phyloP scores from a whole-genome alignment of 2,888 invertebrate species.

The Diarsia brunnea region DNA sequence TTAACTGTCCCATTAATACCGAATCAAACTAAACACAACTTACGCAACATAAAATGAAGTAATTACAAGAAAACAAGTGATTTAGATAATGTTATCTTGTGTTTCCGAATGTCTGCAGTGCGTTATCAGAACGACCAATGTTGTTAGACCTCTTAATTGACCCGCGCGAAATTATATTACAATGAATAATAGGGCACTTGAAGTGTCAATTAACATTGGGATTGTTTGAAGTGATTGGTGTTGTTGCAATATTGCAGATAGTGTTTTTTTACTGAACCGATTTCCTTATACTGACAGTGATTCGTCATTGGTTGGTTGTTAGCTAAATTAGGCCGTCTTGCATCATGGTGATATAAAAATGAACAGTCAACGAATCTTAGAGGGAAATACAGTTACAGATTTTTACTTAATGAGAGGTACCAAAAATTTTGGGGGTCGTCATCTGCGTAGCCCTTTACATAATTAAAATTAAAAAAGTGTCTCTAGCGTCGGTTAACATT shows the following conservation, averaged over 20 bases:
- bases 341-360: background rate
- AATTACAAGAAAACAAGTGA: constrained; percentile 82
- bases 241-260: constrained; percentile 40
- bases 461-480: background rate
- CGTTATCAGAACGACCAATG: constrained; percentile 66
- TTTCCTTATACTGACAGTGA: constrained; percentile 23
- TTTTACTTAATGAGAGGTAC: background rate
- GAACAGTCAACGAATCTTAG: background rate
- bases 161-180: constrained; percentile 55
- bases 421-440: background rate
- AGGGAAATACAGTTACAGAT: background rate
- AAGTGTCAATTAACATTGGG: constrained; percentile 49
- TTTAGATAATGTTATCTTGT: constrained; percentile 80
- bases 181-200: constrained; percentile 50
- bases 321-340: constrained; percentile 5
- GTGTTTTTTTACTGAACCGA: constrained; percentile 20
- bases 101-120: constrained; percentile 71
- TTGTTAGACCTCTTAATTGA: constrained; percentile 60
- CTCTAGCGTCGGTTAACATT: background rate
- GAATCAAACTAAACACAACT: constrained; percentile 63
- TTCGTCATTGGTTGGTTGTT: constrained; percentile 9
- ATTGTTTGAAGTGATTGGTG: constrained; percentile 27
- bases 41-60: constrained; percentile 69
- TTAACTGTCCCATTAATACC: constrained; percentile 56
- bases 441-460: background rate